Percentiles rank a stretch among this genome's conserved stretches.
These are phyloP conservation scores for Pogonus chalceus DNA, from an alignment of 1,140 invertebrate genomes.

Conservation along the genomic window DNA sequence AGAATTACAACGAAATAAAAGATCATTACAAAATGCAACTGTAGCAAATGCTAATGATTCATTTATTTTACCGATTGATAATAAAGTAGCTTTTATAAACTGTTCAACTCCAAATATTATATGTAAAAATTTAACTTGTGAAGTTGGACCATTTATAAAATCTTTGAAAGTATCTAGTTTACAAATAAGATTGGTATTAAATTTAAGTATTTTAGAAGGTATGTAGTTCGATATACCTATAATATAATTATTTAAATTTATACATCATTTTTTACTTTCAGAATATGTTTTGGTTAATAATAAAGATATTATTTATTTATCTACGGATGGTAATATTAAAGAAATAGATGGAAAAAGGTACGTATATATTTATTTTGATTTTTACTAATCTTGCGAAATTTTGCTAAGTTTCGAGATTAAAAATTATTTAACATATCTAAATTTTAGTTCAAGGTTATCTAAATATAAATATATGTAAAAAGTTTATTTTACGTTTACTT, in stretches of 20 bases:
- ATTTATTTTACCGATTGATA: no score
- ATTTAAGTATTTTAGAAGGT: slow-evolving; percentile 23
- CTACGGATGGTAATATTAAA: slow-evolving; percentile 25
- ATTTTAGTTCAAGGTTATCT: no score
- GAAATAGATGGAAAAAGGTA: background rate
- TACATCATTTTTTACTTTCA: slow-evolving; percentile 17
- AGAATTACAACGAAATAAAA: slow-evolving; percentile 5
- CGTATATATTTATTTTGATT: background rate
- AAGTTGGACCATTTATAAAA: slow-evolving; percentile 24
- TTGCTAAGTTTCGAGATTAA: slow-evolving; percentile 11
- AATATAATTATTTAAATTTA: slow-evolving; percentile 9
- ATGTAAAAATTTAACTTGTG: slow-evolving; percentile 26
- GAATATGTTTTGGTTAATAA: slow-evolving; percentile 20
- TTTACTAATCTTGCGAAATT: slow-evolving; percentile 16
- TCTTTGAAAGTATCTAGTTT: slow-evolving; percentile 23
- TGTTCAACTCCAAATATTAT: slow-evolving; percentile 22
- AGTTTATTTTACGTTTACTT: no score
- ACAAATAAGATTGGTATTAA: slow-evolving; percentile 24
- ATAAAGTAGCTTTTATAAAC: no score
- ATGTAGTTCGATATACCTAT: no score
- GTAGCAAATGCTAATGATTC: slow-evolving; percentile 24
- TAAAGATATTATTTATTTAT: slow-evolving; percentile 30
- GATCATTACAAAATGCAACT: background rate
- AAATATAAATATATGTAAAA: no score
- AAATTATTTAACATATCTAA: no score